Evolutionary conservation across 23 tunicate genomes (phyloP).

Genomic region (Botrylloides violaceus): DNA sequence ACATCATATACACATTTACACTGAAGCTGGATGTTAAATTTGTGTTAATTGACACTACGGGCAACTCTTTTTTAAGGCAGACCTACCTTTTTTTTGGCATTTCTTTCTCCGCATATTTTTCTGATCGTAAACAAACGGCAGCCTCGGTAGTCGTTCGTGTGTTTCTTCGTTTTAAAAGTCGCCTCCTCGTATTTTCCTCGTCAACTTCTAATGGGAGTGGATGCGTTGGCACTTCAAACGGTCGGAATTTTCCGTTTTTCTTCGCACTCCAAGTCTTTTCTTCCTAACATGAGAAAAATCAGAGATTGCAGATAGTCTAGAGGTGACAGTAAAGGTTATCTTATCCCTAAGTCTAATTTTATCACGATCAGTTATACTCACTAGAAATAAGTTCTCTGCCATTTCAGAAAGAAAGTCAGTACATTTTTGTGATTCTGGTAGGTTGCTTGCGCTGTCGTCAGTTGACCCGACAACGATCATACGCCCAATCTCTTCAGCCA

Average conservation of each 20-base stretch:
- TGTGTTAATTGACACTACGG: no score
- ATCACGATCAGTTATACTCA: not conserved
- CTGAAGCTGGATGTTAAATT: no score
- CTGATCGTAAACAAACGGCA: not conserved
- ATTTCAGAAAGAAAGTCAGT: slow-evolving; percentile 25
- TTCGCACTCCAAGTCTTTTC: slow-evolving; percentile 21
- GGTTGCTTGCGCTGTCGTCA: not conserved
- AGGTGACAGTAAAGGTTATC: no score
- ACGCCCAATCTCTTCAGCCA: slow-evolving; percentile 22
- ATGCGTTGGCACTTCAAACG: slow-evolving; percentile 11
- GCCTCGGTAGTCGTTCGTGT: slow-evolving; percentile 1
- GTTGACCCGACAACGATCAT: not conserved
- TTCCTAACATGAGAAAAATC: no score
- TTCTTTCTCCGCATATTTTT: not conserved
- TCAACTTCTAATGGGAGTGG: slow-evolving; percentile 53
- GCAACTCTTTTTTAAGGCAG: not conserved
- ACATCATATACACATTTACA: no score
- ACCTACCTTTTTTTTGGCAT: not conserved
- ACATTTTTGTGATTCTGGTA: not conserved
- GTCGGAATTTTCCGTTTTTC: slow-evolving; percentile 3
- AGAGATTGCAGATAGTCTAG: no score
- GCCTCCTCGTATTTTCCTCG: slow-evolving; percentile 35
- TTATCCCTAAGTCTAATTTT: no score
- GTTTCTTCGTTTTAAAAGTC: slow-evolving; percentile 31
- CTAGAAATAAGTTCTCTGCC: slow-evolving; percentile 45